Evolutionary conservation across 2,797 vertebrate genomes (phyloP), one percentile per base, ranked within the genome.

Genomic region (Ambastaia sidthimunki): DNA sequence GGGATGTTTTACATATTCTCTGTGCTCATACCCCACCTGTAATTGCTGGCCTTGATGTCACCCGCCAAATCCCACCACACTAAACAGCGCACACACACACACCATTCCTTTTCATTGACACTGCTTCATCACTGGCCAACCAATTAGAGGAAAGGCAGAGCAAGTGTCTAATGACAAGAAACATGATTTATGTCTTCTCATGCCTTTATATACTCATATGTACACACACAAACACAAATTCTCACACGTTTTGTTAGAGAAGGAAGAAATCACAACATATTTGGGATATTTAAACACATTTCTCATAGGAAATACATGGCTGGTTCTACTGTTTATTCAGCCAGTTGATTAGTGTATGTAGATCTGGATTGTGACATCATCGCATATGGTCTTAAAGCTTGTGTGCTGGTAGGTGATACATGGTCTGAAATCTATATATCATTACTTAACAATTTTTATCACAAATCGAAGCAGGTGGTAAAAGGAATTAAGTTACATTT

Each of bases 41-140:
- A 93, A 93, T 92, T 92, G 89, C 85, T 18, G 82, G 86, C 91
- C 86, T 86, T 89, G 82, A 89, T 92, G 89, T 91, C 88, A 84
- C 86, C 77, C 85, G 34, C 41, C 63, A 54, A 86, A 85, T 78
- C 88, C 87, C 87, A 86, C 83, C 86, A 85, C 71, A 71, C 65
- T 80, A 74, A 44, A n/a, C 60, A 44, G 10, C 57, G 68, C 50
- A 74, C 66, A 65, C 60, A 80, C 31, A 72, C 34, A 28, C 77
- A 77, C 76, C 75, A 48, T 60, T 62, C 16, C 44, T 60, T 78
- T 60, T 60, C 41, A 60, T 77, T 68, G 69, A 59, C 25, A 21
- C 19, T 5, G 52, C 1, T 13, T 11, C 25, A 76, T 19, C 66
- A 63, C 21, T 3, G 54, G 28, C 55, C 74, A 67, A 52, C 67